These are phyloP conservation scores for Caenorhabditis elegans DNA, from an alignment of 1,140 invertebrate genomes.

Conservation along the genomic window WBcel235 BX284606.5:7268001-7268500, in stretches of 20 bases:
- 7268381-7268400: not conserved
- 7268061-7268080: not conserved
- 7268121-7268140: not conserved
- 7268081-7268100: no score
- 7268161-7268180: not conserved
- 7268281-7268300: not conserved
- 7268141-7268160: slow-evolving; percentile 8
- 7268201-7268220: not conserved
- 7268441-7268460: not conserved
- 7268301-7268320: not conserved
- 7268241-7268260: not conserved
- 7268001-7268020: not conserved
- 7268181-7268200: not conserved
- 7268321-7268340: not conserved
- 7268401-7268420: not conserved
- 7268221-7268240: not conserved
- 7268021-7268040: not conserved
- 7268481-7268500: not conserved
- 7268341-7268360: not conserved
- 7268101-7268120: not conserved
- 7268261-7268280: not conserved
- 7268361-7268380: no score
- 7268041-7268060: not conserved
- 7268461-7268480: slow-evolving; percentile 11
- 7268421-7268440: not conserved